Evolutionary conservation across 1,140 invertebrate genomes (phyloP).

Genomic region (Achroia grisella): DNA sequence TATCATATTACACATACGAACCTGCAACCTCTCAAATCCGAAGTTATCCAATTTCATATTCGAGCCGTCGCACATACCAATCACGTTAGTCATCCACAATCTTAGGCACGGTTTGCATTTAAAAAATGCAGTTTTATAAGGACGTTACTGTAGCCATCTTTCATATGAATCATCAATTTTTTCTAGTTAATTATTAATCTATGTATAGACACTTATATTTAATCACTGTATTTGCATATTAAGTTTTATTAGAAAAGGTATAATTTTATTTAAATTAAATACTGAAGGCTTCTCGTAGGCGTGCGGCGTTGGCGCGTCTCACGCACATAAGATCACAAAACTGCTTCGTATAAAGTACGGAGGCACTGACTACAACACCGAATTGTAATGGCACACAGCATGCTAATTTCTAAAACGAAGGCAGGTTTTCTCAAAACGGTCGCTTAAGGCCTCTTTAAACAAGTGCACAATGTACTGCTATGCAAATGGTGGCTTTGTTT

Average conservation of each 20-base stretch:
- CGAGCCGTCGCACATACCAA: constrained; percentile 21
- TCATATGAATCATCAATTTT: too few species aligned
- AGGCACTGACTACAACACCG: constrained; percentile 30
- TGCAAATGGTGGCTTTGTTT: constrained; percentile 49
- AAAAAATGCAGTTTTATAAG: too few species aligned
- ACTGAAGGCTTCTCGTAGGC: constrained; percentile 32
- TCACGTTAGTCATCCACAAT: constrained; percentile 10
- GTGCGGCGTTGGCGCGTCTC: constrained; percentile 48
- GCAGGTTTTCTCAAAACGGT: constrained; percentile 26
- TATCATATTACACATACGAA: constrained; percentile 10
- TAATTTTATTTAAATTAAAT: neutral
- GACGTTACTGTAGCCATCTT: too few species aligned
- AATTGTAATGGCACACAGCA: constrained; percentile 37
- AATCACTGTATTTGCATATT: too few species aligned
- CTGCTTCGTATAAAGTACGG: constrained; percentile 18
- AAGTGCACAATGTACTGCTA: constrained; percentile 16
- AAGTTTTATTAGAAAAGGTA: too few species aligned
- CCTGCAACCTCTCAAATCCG: constrained; percentile 64
- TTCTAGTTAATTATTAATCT: too few species aligned
- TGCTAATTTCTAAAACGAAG: constrained; percentile 37
- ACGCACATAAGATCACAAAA: constrained; percentile 39
- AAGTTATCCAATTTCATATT: constrained; percentile 66
- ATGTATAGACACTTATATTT: too few species aligned
- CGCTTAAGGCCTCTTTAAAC: constrained; percentile 27
- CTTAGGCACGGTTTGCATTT: too few species aligned